phyloP scores from a whole-genome alignment of 1,140 invertebrate species.

The Cotesia typhae region DNA sequence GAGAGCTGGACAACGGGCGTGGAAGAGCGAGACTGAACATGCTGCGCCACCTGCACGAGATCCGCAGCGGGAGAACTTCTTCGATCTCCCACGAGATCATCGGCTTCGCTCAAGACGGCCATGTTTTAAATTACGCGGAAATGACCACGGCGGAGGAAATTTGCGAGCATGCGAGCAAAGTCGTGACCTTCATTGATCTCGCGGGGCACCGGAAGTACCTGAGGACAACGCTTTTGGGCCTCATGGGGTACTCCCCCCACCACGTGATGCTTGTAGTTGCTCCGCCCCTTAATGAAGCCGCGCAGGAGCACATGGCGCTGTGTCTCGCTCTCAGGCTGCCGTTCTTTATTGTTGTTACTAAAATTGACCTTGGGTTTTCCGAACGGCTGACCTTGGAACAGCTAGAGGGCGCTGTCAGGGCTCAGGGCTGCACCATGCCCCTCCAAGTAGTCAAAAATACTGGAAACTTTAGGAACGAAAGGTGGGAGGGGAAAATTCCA shows the following conservation, averaged over 20 bases:
- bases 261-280: conserved; percentile 91
- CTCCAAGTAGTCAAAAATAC: conserved; percentile 69
- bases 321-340: conserved; percentile 87
- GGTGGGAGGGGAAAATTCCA: conserved; percentile 68
- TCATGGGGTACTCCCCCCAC: conserved; percentile 91
- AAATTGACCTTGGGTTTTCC: conserved; percentile 80
- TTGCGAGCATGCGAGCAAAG: conserved; percentile 86
- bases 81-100: conserved; percentile 97
- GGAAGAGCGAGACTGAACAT: conserved; percentile 94
- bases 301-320: conserved; percentile 84
- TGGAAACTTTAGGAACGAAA: neutral
- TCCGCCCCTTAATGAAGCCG: conserved; percentile 60
- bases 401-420: conserved; percentile 72
- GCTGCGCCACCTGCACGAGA: conserved; percentile 96
- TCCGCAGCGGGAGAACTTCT: conserved; percentile 94
- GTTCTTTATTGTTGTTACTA: conserved; percentile 90
- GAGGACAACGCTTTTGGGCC: conserved; percentile 92
- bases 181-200: conserved; percentile 95
- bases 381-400: conserved; percentile 68
- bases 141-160: conserved; percentile 94
- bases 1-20: conserved; percentile 93
- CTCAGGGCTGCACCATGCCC: conserved; percentile 74
- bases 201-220: conserved; percentile 97
- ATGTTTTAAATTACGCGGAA: conserved; percentile 82
- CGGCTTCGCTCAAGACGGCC: conserved; percentile 85